phyloP scores from a whole-genome alignment of 1,140 invertebrate genomes.

The Belonocnema kinseyi region DNA sequence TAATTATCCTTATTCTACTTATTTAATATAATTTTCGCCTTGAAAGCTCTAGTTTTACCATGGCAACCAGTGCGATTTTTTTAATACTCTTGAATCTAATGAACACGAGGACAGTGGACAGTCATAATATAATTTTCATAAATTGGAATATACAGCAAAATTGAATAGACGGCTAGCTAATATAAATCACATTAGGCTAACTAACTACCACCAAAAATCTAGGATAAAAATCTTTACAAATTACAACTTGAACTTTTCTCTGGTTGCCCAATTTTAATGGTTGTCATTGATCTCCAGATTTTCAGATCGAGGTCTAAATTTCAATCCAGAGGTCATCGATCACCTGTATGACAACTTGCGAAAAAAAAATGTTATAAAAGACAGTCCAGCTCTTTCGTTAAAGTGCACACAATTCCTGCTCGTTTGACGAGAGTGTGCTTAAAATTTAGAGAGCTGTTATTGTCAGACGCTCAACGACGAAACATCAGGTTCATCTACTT shows the following conservation, averaged over 20 bases:
- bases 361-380: constrained; percentile 30
- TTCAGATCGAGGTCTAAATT: too few relatives aligned
- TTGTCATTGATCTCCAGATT: background rate
- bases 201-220: background rate
- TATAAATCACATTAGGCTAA: constrained; percentile 9
- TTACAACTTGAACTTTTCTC: background rate
- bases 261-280: background rate
- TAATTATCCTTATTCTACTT: too few relatives aligned
- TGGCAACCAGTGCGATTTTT: constrained; percentile 10
- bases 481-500: constrained; percentile 64
- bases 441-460: constrained; percentile 65
- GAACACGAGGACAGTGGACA: constrained; percentile 44
- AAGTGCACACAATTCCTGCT: constrained; percentile 39
- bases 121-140: constrained; percentile 41
- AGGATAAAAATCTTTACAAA: constrained; percentile 17
- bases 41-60: background rate
- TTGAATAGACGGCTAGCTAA: constrained; percentile 9
- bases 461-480: constrained; percentile 64
- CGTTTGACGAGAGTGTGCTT: constrained; percentile 37
- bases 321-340: too few relatives aligned
- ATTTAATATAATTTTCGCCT: background rate
- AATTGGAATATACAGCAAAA: background rate
- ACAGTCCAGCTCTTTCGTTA: constrained; percentile 47
- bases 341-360: background rate
- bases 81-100: background rate